Evolutionary conservation across 2,113 vertebrate species (phyloP).

Genomic region (Oplegnathus fasciatus): DNA sequence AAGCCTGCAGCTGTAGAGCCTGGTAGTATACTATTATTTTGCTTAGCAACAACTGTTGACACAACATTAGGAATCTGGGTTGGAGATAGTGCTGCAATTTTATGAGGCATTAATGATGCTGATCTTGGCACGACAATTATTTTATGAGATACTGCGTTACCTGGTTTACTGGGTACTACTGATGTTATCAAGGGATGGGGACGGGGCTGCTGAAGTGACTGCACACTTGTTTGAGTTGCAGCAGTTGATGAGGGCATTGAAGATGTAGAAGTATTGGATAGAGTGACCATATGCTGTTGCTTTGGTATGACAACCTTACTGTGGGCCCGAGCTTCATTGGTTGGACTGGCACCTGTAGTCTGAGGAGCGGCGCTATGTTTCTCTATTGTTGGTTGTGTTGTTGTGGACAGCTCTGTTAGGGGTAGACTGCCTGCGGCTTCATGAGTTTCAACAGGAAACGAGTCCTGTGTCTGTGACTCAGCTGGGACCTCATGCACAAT

Average conservation of each 20-base stretch:
- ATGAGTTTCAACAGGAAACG: neutral
- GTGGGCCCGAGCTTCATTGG: neutral
- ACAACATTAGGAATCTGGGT: neutral
- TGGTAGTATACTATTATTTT: neutral
- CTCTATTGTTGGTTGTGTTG: neutral
- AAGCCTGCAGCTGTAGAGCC: neutral
- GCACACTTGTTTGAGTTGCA: slow-evolving; percentile 10
- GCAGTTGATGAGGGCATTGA: neutral
- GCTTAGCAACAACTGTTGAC: neutral
- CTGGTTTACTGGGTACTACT: neutral
- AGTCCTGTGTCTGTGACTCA: neutral
- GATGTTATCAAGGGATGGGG: neutral
- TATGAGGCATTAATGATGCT: neutral
- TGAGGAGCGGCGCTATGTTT: neutral
- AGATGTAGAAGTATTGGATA: neutral
- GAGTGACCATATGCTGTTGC: neutral
- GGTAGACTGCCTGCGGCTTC: neutral
- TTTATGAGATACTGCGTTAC: neutral
- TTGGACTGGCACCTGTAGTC: neutral
- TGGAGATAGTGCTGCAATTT: neutral
- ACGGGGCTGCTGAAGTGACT: neutral
- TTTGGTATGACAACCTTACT: neutral
- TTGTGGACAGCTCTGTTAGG: neutral
- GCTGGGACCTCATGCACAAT: neutral
- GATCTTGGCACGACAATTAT: slow-evolving; percentile 46